phyloP scores from a whole-genome alignment of 23 tunicate genomes.

The Clavelina lepadiformis region DNA sequence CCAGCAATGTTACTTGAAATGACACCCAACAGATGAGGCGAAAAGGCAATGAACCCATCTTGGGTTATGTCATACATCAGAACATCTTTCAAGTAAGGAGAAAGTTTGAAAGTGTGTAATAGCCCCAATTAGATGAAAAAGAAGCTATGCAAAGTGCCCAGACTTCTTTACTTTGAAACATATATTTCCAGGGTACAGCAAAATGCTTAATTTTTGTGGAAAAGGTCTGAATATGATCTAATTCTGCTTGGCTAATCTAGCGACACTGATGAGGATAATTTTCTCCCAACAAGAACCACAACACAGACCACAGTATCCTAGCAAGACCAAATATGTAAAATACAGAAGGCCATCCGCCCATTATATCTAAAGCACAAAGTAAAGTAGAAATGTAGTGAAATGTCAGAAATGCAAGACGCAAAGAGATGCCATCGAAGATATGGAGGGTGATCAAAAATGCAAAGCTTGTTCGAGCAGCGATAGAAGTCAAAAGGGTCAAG shows the following conservation, averaged over 20 bases:
- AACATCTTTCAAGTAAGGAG: slow-evolving; percentile 76
- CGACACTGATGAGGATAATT: background rate
- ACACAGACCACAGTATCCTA: background rate
- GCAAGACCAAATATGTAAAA: slow-evolving; percentile 51
- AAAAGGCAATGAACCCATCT: no score
- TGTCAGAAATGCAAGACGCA: slow-evolving; percentile 80
- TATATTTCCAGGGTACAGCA: slow-evolving; percentile 65
- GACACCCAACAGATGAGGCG: no score
- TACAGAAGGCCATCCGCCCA: slow-evolving; percentile 99
- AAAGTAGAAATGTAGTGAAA: slow-evolving; percentile 80
- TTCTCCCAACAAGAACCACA: background rate
- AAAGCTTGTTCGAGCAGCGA: slow-evolving; percentile 84
- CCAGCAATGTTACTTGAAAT: no score
- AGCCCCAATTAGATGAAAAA: slow-evolving; percentile 86
- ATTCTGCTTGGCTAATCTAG: background rate
- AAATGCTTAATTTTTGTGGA: background rate
- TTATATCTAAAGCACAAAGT: slow-evolving; percentile 51
- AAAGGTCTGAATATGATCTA: background rate
- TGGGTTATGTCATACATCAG: slow-evolving; percentile 73
- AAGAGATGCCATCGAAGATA: slow-evolving; percentile 82
- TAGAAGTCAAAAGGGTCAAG: slow-evolving; percentile 77
- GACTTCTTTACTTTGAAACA: slow-evolving; percentile 32
- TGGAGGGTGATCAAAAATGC: slow-evolving; percentile 70
- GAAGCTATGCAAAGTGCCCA: slow-evolving; percentile 72
- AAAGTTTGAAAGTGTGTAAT: slow-evolving; percentile 74